Evolutionary conservation across 1,140 invertebrate genomes (phyloP).

Genomic region (Drosophila punjabiensis): DNA sequence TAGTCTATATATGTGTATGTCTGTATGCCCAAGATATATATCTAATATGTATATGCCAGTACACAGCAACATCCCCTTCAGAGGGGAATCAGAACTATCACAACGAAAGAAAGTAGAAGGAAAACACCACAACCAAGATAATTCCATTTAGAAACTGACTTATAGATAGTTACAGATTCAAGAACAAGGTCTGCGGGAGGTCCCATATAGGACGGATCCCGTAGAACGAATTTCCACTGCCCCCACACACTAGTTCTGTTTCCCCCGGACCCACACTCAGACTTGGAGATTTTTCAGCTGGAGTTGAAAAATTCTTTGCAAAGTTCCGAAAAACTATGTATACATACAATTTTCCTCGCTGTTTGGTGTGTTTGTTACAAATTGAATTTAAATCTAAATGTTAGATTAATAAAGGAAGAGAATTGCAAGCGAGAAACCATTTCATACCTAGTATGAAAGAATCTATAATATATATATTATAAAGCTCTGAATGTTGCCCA

Average conservation of each 20-base stretch:
- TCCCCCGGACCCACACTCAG: neutral
- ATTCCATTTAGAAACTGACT: conserved; percentile 43
- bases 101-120: conserved; percentile 20
- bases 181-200: neutral
- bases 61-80: conserved; percentile 19
- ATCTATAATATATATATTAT: conserved; percentile 27
- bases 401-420: conserved; percentile 24
- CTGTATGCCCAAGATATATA: conserved; percentile 66
- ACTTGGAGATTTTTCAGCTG: conserved; percentile 65
- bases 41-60: conserved; percentile 51
- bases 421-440: conserved; percentile 32
- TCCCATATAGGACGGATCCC: neutral
- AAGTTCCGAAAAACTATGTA: conserved; percentile 37
- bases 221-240: conserved; percentile 52
- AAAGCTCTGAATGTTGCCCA: conserved; percentile 44
- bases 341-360: conserved; percentile 43
- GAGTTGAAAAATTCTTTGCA: conserved; percentile 60
- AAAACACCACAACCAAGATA: conserved; percentile 6
- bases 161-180: conserved; percentile 28
- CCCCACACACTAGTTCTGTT: conserved; percentile 40
- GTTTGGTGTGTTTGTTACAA: conserved; percentile 59
- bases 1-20: conserved; percentile 32
- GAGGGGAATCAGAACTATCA: conserved; percentile 24
- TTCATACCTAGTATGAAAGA: conserved; percentile 69
- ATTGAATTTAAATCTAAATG: conserved; percentile 61